Evolutionary conservation across 2,113 vertebrate genomes (phyloP), one percentile per base, ranked within the genome.

Genomic region (Microcebus murinus): DNA sequence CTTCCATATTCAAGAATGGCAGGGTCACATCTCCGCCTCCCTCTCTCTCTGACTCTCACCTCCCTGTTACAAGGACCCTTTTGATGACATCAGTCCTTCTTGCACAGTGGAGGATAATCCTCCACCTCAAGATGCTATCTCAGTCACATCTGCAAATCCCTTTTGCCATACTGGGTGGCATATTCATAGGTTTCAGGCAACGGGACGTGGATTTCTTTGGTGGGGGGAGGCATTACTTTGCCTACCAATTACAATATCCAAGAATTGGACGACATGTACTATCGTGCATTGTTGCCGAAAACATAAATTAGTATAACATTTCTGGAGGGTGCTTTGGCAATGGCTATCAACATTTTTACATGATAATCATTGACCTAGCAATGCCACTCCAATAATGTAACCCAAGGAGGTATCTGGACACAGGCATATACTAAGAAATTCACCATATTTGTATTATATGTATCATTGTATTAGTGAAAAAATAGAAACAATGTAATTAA

Each of bases 391-490:
- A 80, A 23, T 57, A 25, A 36, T 48, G 8, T 87, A 57, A 90
- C 15, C 21, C 74, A 61, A 82, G 55, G 74, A 93, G 36, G 45
- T 76, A 31, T 55, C 55, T 82, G 34, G 45, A 70, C 70, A 63
- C 48, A 39, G 39, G 65, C 14, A 74, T 90, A 25, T 57, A 21
- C n/a, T 67, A 83, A 74, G 48, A 82, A 84, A 84, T 65, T 74
- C 21, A 79, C 25, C 3, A 65, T 36, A 59, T 27, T 11, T 61
- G 20, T 61, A 25, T 63, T 29, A 61, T 61, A 61, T 27, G 11
- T 61, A 11, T 61, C 59, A 61, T 80, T 87, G 59, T 71, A 83
- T 65, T 57, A 67, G 21, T 90, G 39, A 84, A 87, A 95, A 95
- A 18, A 36, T 86, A 12, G 50, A 92, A 84, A 76, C 29, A 83